phyloP scores from a whole-genome alignment of 1,140 invertebrate genomes.

The Polypedilum pembai region DNA sequence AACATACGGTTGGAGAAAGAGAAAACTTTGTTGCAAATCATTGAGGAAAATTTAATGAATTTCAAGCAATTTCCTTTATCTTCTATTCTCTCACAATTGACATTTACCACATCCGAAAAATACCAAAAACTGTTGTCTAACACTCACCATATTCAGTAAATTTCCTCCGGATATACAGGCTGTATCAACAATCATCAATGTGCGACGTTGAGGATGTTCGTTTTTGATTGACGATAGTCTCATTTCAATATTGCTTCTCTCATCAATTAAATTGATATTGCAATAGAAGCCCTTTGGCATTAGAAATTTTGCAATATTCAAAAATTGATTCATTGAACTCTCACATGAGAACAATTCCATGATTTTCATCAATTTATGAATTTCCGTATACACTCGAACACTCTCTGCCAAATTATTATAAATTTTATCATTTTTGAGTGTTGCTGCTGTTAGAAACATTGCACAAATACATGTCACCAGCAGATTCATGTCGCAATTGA shows the following conservation, averaged over 20 bases:
- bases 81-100: too few relatives aligned
- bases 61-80: too few relatives aligned
- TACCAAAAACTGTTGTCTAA: too few relatives aligned
- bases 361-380: neutral
- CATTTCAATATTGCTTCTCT: neutral
- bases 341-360: neutral
- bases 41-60: too few relatives aligned
- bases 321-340: neutral
- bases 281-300: neutral
- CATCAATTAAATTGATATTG: slow-evolving; percentile 2
- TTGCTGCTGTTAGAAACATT: neutral
- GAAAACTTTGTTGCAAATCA: too few relatives aligned
- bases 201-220: neutral
- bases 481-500: neutral
- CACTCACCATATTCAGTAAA: too few relatives aligned
- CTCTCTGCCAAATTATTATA: neutral
- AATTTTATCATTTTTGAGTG: slow-evolving; percentile 22
- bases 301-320: neutral
- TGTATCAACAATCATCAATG: slow-evolving; percentile 11
- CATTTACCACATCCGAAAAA: too few relatives aligned
- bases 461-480: neutral
- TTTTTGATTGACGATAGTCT: slow-evolving; percentile 1
- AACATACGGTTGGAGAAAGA: too few relatives aligned
- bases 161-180: neutral
- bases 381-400: neutral